A percentile compares a stretch with the other conserved stretches of the same genome.
Evolutionary conservation across 1,140 invertebrate species (phyloP).

Genomic region (Vollenhovia emeryi): DNA sequence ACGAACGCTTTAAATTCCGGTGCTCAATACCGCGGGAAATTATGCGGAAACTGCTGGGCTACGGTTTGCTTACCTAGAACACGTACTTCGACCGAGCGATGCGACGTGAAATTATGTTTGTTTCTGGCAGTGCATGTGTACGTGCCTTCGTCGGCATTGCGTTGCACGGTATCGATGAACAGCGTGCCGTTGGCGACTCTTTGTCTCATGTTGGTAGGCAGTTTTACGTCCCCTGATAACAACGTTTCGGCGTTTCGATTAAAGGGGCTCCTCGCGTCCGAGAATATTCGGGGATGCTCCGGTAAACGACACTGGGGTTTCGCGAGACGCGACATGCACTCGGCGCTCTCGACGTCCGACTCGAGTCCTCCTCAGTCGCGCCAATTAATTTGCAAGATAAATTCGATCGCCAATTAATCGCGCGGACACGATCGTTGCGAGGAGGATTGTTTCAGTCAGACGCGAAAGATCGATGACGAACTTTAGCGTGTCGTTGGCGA

Average conservation of each 20-base stretch:
- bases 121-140: slow-evolving; percentile 89
- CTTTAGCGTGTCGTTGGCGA: slow-evolving; percentile 88
- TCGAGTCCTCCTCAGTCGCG: neutral
- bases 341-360: neutral
- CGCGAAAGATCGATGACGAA: slow-evolving; percentile 79
- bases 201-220: slow-evolving; percentile 90
- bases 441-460: slow-evolving; percentile 11
- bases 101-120: slow-evolving; percentile 87
- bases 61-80: slow-evolving; percentile 86
- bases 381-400: slow-evolving; percentile 28
- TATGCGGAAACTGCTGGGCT: slow-evolving; percentile 29
- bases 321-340: too few relatives aligned
- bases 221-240: slow-evolving; percentile 85
- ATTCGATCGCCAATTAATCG: neutral
- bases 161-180: slow-evolving; percentile 88
- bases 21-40: slow-evolving; percentile 38
- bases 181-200: slow-evolving; percentile 89
- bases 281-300: slow-evolving; percentile 1
- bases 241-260: slow-evolving; percentile 32
- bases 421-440: neutral
- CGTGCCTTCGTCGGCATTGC: slow-evolving; percentile 88
- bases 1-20: slow-evolving; percentile 38
- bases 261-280: neutral
- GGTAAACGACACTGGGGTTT: neutral
- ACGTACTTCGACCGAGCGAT: slow-evolving; percentile 86